Conservation (phyloP, 2,888 invertebrate genomes). For the Pterostichus niger region DNA sequence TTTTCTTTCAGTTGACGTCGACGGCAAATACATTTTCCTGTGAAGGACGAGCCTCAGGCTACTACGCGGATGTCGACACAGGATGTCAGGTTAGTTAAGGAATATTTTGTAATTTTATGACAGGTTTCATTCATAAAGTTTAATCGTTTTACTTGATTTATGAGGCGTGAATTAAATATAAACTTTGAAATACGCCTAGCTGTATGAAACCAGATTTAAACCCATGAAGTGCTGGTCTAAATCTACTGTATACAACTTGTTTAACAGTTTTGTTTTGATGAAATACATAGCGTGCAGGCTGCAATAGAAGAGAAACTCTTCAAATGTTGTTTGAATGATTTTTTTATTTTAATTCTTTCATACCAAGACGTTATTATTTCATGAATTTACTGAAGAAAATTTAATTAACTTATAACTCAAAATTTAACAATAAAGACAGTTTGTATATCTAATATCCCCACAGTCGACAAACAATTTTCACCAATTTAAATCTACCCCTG, state of each 20-base stretch:
- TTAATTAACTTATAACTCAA: too few relatives aligned
- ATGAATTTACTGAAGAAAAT: too few relatives aligned
- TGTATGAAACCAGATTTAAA: conserved; percentile 41
- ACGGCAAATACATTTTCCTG: conserved; percentile 82
- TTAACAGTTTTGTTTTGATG: not conserved
- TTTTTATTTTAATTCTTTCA: too few relatives aligned
- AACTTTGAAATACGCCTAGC: conserved; percentile 24
- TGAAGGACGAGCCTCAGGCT: conserved; percentile 83
- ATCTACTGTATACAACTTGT: not conserved
- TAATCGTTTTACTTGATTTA: not conserved
- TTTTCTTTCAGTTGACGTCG: conserved; percentile 72
- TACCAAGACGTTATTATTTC: too few relatives aligned
- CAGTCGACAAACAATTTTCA: too few relatives aligned
- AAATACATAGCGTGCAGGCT: too few relatives aligned
- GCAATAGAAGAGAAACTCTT: too few relatives aligned
- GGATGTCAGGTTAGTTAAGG: conserved; percentile 81
- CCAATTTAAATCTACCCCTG: too few relatives aligned
- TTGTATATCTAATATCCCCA: too few relatives aligned
- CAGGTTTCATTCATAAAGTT: conserved; percentile 43
- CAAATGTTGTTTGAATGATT: too few relatives aligned
- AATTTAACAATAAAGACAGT: too few relatives aligned
- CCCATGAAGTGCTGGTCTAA: not conserved
- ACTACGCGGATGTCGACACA: conserved; percentile 87
- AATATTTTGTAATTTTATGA: conserved; percentile 24
- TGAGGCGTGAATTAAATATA: conserved; percentile 34